These are phyloP conservation scores for Druceiella hillmani DNA, from an alignment of 2,888 invertebrate genomes.

Conservation along the genomic window DNA sequence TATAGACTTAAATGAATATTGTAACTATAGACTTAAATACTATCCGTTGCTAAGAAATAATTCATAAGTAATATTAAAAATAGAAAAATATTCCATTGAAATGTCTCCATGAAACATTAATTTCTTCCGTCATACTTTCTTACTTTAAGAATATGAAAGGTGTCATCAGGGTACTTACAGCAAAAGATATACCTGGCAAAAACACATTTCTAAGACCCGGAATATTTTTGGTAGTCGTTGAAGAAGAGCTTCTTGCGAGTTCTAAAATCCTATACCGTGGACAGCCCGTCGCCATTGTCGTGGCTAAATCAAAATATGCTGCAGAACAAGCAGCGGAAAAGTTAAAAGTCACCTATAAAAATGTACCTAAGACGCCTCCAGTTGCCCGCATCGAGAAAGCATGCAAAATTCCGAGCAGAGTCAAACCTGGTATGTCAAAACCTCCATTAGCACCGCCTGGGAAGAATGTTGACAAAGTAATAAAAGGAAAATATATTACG, in stretches of 20 bases:
- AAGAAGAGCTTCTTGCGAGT: slow-evolving; percentile 51
- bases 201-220: slow-evolving; percentile 49
- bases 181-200: slow-evolving; percentile 63
- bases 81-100: no score
- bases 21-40: no score
- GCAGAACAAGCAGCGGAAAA: slow-evolving; percentile 52
- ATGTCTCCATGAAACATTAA: no score
- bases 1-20: no score
- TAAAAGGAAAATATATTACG: slow-evolving; percentile 54
- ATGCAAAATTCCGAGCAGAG: slow-evolving; percentile 48
- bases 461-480: slow-evolving; percentile 34
- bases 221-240: slow-evolving; percentile 33
- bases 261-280: slow-evolving; percentile 55
- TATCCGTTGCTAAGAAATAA: no score
- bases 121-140: no score
- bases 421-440: no score
- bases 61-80: no score
- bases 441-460: no score
- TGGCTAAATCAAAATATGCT: slow-evolving; percentile 51
- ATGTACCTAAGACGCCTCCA: slow-evolving; percentile 31
- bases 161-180: slow-evolving; percentile 57
- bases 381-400: slow-evolving; percentile 38
- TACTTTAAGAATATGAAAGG: slow-evolving; percentile 59
- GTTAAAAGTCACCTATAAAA: slow-evolving; percentile 54
- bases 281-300: slow-evolving; percentile 65